phyloP scores from a whole-genome alignment of 2,797 vertebrate species.

The Melanotaenia nigrans region DNA sequence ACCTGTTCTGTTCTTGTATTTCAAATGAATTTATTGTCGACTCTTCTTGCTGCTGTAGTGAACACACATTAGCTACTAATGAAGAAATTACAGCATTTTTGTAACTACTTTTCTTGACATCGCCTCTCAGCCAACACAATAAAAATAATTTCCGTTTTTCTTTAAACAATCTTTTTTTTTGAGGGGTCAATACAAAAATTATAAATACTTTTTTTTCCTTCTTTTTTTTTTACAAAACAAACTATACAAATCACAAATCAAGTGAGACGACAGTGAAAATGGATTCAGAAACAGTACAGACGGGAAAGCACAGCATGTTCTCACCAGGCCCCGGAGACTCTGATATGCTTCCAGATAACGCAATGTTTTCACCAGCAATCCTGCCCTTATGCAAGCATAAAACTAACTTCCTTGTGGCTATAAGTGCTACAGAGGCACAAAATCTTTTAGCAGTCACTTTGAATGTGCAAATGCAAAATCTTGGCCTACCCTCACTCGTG shows the following conservation, averaged over 20 bases:
- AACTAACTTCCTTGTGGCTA: slow-evolving; percentile 28
- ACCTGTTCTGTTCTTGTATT: slow-evolving; percentile 91
- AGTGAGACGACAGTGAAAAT: slow-evolving; percentile 90
- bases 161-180: slow-evolving; percentile 63
- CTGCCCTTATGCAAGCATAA: slow-evolving; percentile 30
- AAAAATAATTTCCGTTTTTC: slow-evolving; percentile 91
- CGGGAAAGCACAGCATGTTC: slow-evolving; percentile 57
- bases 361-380: slow-evolving; percentile 19
- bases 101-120: slow-evolving; percentile 85
- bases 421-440: slow-evolving; percentile 62
- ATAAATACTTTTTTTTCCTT: slow-evolving; percentile 88
- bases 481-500: neutral
- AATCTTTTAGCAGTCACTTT: slow-evolving; percentile 45
- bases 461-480: slow-evolving; percentile 37
- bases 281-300: slow-evolving; percentile 81
- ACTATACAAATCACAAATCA: slow-evolving; percentile 84
- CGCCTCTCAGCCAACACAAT: slow-evolving; percentile 93
- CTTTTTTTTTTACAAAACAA: slow-evolving; percentile 81
- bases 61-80: slow-evolving; percentile 93
- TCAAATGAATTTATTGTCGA: slow-evolving; percentile 91
- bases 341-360: slow-evolving; percentile 53
- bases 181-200: slow-evolving; percentile 82
- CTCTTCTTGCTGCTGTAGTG: slow-evolving; percentile 79
- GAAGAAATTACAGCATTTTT: slow-evolving; percentile 91
- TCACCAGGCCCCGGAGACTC: slow-evolving; percentile 43